phyloP scores from a whole-genome alignment of 2,113 vertebrate species.

The Aegithalos caudatus region DNA sequence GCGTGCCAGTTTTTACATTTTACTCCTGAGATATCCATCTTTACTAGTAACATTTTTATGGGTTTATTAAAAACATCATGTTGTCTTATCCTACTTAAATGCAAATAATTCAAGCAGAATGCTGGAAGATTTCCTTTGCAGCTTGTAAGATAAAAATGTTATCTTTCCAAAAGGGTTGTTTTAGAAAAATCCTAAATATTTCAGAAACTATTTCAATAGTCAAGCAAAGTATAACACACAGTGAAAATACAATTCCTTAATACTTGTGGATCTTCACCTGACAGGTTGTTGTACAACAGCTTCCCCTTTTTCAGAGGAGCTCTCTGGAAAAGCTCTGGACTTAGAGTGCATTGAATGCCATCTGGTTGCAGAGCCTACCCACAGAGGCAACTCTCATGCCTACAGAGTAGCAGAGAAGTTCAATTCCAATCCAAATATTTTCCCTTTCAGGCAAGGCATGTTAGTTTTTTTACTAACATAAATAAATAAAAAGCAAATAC shows the following conservation, averaged over 20 bases:
- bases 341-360: background rate
- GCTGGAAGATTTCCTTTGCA: background rate
- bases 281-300: background rate
- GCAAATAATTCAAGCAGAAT: constrained; percentile 15
- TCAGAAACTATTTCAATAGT: background rate
- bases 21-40: background rate
- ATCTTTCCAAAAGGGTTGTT: background rate
- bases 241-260: background rate
- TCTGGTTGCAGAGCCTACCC: background rate
- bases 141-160: background rate
- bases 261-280: background rate
- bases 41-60: background rate
- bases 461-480: background rate
- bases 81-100: background rate
- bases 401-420: background rate
- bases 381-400: background rate
- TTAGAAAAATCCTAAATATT: background rate
- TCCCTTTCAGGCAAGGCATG: constrained; percentile 4
- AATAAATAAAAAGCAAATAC: constrained; percentile 37
- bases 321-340: background rate
- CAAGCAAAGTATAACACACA: background rate
- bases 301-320: background rate
- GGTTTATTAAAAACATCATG: background rate
- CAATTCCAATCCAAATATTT: constrained; percentile 37
- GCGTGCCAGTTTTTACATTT: background rate